A percentile compares a stretch with the other conserved stretches of the same genome.
Evolutionary conservation across 2,797 vertebrate species (phyloP).

Genomic region (Distichodus sexfasciatus): DNA sequence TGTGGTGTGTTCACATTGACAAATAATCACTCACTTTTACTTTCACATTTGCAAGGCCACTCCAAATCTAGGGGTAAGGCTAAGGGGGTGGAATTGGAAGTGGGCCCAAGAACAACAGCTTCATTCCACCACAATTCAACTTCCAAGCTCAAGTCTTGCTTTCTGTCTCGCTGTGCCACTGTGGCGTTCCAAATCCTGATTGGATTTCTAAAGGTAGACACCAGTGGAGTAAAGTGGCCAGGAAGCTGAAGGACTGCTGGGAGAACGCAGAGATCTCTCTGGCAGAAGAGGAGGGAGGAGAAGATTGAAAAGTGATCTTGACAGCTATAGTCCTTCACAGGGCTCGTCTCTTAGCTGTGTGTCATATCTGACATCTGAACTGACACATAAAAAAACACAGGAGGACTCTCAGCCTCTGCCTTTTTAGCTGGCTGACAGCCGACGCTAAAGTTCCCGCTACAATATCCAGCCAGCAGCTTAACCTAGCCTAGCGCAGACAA

Average conservation of each 20-base stretch:
- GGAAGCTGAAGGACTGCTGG: conserved; percentile 16
- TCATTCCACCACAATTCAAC: too few species aligned
- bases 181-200: conserved; percentile 3
- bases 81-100: too few species aligned
- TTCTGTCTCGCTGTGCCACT: neutral
- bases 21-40: too few species aligned
- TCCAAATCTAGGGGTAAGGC: too few species aligned
- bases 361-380: conserved; percentile 38
- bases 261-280: too few species aligned
- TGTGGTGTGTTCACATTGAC: too few species aligned
- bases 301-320: conserved; percentile 23
- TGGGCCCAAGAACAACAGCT: too few species aligned
- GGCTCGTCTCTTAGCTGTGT: conserved; percentile 9
- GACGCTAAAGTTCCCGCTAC: neutral
- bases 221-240: neutral
- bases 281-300: conserved; percentile 5
- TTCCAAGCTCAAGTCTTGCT: neutral
- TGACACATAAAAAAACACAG: conserved; percentile 32
- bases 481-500: too few species aligned
- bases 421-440: conserved; percentile 4
- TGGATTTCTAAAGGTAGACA: conserved; percentile 9
- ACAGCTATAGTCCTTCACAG: conserved; percentile 17
- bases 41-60: too few species aligned
- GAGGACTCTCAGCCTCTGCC: conserved; percentile 12
- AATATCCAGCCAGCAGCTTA: neutral